These are phyloP conservation scores for Limanda limanda DNA, from an alignment of 2,113 vertebrate genomes.

Conservation along the genomic window DNA sequence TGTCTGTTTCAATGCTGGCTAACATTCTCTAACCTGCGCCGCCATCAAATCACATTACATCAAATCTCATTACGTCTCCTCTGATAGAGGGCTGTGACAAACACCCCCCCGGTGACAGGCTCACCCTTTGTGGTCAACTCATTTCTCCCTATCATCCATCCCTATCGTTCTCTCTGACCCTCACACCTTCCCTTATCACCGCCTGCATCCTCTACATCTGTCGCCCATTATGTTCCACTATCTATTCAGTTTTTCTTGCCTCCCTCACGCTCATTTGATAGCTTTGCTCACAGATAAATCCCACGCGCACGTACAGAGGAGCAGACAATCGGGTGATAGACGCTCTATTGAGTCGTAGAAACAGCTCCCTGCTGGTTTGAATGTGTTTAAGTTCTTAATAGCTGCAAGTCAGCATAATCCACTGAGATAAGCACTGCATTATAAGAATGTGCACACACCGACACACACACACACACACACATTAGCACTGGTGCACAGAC, in stretches of 20 bases:
- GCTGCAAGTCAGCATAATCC: conserved; percentile 74
- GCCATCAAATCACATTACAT: conserved; percentile 54
- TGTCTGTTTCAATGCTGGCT: conserved; percentile 30
- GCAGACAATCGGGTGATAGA: conserved; percentile 61
- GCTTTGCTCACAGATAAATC: conserved; percentile 9
- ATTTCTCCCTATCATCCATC: conserved; percentile 37
- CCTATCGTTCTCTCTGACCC: conserved; percentile 52
- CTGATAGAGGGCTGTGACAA: conserved; percentile 48
- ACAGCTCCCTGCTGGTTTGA: conserved; percentile 64
- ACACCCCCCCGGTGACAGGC: conserved; percentile 26
- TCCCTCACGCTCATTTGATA: conserved; percentile 38
- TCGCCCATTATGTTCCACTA: conserved; percentile 50
- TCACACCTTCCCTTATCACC: conserved; percentile 46
- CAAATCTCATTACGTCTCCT: conserved; percentile 52
- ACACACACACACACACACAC: background rate
- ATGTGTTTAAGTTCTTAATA: conserved; percentile 71
- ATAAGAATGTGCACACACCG: conserved; percentile 37
- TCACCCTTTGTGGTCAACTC: conserved; percentile 36
- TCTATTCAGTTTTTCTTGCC: conserved; percentile 16
- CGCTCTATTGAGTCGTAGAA: conserved; percentile 54
- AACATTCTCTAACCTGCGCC: conserved; percentile 27
- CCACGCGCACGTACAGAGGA: background rate
- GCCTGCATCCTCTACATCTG: conserved; percentile 44
- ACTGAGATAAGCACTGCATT: conserved; percentile 53
- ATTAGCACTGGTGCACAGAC: conserved; percentile 1